Conservation (phyloP, 2,888 invertebrate genomes). For the Drosophila borealis region DNA sequence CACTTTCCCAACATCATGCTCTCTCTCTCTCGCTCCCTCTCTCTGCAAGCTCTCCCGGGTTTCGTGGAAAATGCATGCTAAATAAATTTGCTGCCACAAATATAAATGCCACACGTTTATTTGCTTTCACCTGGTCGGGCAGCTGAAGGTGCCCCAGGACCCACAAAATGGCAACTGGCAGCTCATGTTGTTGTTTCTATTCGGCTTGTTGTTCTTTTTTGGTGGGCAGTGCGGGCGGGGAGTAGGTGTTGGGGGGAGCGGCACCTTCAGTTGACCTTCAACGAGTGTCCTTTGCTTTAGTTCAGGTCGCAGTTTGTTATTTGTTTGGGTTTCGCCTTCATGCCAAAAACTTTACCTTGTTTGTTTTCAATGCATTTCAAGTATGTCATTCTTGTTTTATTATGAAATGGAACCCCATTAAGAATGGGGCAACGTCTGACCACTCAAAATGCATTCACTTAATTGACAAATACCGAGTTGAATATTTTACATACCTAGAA, state of each 20-base stretch:
- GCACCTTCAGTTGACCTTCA: constrained; percentile 73
- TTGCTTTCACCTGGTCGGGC: constrained; percentile 63
- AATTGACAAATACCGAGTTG: constrained; percentile 21
- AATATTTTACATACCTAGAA: constrained; percentile 62
- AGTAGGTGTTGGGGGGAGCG: too few species aligned
- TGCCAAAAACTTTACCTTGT: constrained; percentile 46
- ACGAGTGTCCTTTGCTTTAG: constrained; percentile 37
- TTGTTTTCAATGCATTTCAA: constrained; percentile 75
- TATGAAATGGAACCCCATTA: constrained; percentile 8
- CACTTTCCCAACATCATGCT: constrained; percentile 17
- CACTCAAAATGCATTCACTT: constrained; percentile 16
- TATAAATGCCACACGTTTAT: constrained; percentile 79
- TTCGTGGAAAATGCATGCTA: constrained; percentile 59
- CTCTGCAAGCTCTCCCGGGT: constrained; percentile 4
- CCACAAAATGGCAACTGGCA: constrained; percentile 35
- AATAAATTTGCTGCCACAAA: constrained; percentile 77
- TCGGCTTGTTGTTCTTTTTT: constrained; percentile 9
- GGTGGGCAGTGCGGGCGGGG: constrained; percentile 1
- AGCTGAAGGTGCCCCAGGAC: constrained; percentile 15
- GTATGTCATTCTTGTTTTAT: constrained; percentile 36
- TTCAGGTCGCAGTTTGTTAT: constrained; percentile 27
- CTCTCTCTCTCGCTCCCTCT: constrained; percentile 4
- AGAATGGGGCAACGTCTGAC: not conserved
- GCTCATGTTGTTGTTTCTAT: constrained; percentile 7
- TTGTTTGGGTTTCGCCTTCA: constrained; percentile 37